Evolutionary conservation across 2,797 vertebrate genomes (phyloP), one percentile per base, ranked within the genome.

Genomic region (Notolepis coatsorum): DNA sequence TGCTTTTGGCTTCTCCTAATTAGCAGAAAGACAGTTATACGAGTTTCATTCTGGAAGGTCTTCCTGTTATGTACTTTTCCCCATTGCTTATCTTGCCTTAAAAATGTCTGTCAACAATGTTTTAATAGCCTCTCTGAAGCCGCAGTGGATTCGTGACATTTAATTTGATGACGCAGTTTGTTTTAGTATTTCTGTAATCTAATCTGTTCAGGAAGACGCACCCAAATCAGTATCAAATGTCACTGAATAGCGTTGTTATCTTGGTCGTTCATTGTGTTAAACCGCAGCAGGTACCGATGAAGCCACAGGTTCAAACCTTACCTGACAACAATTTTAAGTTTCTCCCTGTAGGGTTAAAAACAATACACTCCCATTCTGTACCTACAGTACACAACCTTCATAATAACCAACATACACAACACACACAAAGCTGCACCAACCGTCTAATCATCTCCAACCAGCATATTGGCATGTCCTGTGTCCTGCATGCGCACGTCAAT

Each of bases 161-260:
- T 7, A 24, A 27, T 39, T 50, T 55, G 7, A 30, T 52, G 57
- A n/a, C 15, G 3, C 17, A 9, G 2, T 52, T 24, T 0, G 43
- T 28, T 35, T 57, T 7, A 5, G 39, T 1, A 45, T 60, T 15
- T 2, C n/a, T n/a, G n/a, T n/a, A n/a, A 2, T 61, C 8, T 65
- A 35, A 79, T 77, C 75, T 42, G 0, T 63, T 43, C 1, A 65
- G 78, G 76, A 82, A 70, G 58, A 71, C 78, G 61, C 82, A 56
- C 79, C 84, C 75, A 28, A 27, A 41, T 54, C n/a, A 43, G 30
- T 47, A 5, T 7, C 43, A 28, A 28, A 60, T 17, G 45, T 47
- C 25, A 28, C 5, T 8, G 53, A 20, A 35, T 18, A 58, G 48
- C 50, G 37, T n/a, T n/a, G n/a, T n/a, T n/a, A 35, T 15, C 35